A percentile compares a stretch with the other conserved stretches of the same genome.
Conservation (phyloP, 2,888 invertebrate species). For the Sepioteuthis lessoniana region DNA sequence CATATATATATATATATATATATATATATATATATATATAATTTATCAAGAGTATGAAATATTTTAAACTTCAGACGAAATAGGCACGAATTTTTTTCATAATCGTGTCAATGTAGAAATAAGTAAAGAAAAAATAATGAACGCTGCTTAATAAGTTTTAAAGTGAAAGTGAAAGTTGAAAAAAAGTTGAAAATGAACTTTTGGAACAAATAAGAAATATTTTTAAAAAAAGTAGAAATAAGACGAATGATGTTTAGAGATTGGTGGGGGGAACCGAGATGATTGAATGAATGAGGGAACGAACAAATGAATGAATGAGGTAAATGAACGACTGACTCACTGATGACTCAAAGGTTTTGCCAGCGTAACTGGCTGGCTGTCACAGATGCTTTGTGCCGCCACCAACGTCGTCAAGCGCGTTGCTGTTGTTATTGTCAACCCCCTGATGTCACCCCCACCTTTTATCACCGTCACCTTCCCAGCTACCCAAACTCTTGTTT, state of each 20-base stretch:
- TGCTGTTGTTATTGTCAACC: conserved; percentile 23
- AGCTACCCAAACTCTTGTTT: not conserved
- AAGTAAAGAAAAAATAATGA: not conserved
- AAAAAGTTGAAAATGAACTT: not conserved
- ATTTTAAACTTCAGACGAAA: too few species aligned
- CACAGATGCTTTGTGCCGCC: not conserved
- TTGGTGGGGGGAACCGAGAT: not conserved
- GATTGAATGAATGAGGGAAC: not conserved
- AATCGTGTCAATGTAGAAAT: too few species aligned
- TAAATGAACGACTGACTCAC: conserved; percentile 33
- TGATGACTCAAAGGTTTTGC: conserved; percentile 33
- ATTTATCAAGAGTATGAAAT: too few species aligned
- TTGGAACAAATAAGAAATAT: not conserved
- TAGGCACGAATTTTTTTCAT: too few species aligned
- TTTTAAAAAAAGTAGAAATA: not conserved
- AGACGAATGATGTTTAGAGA: not conserved
- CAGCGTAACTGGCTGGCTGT: conserved; percentile 23
- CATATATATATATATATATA: too few species aligned
- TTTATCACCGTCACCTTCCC: not conserved
- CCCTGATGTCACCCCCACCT: not conserved
- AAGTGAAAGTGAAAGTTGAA: not conserved
- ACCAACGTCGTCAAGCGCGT: not conserved
- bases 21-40: too few species aligned
- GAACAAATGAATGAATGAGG: not conserved
- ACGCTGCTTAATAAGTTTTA: not conserved